phyloP scores from a whole-genome alignment of 1,140 invertebrate species.

The Drosophila ironensis region DNA sequence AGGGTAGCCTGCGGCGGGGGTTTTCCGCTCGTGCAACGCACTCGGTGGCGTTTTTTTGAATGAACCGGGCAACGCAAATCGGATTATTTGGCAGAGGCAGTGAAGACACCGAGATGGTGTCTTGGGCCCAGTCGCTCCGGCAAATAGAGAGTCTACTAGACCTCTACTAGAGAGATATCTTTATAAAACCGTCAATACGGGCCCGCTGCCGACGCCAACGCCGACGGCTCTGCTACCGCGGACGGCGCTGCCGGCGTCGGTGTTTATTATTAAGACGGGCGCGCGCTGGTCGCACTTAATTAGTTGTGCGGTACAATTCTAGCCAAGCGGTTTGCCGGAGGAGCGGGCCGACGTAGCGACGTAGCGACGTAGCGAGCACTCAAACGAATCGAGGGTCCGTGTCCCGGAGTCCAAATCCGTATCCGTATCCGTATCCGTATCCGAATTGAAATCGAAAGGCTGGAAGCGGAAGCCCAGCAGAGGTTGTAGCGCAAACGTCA shows the following conservation, averaged over 20 bases:
- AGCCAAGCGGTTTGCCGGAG: conserved; percentile 67
- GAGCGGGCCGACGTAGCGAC: conserved; percentile 6
- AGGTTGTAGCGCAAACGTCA: conserved; percentile 31
- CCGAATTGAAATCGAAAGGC: conserved; percentile 8
- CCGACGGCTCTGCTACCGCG: neutral
- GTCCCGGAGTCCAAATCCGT: too few relatives aligned
- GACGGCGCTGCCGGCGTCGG: conserved; percentile 7
- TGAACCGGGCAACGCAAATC: too few relatives aligned
- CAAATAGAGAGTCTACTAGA: conserved; percentile 22
- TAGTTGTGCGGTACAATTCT: conserved; percentile 79
- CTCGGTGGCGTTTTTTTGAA: too few relatives aligned
- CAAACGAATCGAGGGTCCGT: too few relatives aligned
- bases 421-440: too few relatives aligned
- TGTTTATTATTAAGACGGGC: conserved; percentile 77
- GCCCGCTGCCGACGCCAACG: neutral
- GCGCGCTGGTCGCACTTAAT: conserved; percentile 69
- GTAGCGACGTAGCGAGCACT: too few relatives aligned
- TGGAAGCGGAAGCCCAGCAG: neutral
- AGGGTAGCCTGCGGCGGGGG: too few relatives aligned
- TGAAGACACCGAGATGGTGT: too few relatives aligned
- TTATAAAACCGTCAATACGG: conserved; percentile 52
- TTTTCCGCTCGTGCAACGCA: too few relatives aligned
- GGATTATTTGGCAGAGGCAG: too few relatives aligned
- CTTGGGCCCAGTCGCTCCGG: too few relatives aligned
- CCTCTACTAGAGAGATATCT: conserved; percentile 49